Evolutionary conservation across 35 echinoderm and acorn worm species (phyloP).

Genomic region (Hemicentrotus pulcherrimus): DNA sequence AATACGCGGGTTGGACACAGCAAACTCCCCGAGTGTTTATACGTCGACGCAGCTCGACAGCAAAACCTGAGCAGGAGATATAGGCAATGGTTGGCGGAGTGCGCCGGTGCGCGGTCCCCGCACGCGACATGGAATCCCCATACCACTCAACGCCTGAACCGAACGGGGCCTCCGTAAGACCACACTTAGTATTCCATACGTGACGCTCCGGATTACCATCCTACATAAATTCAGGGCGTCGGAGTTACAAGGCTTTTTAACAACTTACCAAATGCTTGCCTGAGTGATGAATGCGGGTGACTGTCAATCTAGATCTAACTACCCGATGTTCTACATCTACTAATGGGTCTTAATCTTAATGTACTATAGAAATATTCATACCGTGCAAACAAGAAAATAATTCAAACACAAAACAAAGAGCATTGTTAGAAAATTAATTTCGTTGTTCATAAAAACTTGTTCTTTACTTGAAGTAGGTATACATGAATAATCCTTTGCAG

Average conservation of each 20-base stretch:
- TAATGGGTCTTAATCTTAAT: conserved; percentile 11
- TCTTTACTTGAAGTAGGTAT: background rate
- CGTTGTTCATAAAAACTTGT: background rate
- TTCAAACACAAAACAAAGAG: background rate
- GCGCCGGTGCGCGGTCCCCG: background rate
- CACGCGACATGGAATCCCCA: background rate
- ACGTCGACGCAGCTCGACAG: background rate
- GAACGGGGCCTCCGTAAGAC: background rate
- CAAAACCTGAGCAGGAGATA: background rate
- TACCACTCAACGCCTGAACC: background rate
- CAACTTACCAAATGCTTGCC: background rate
- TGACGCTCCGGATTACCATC: background rate
- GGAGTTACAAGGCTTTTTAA: conserved; percentile 1
- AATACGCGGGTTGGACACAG: background rate
- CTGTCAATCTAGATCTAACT: conserved; percentile 12
- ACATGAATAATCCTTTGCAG: background rate
- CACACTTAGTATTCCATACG: background rate
- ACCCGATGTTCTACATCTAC: background rate
- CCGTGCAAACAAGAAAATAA: background rate
- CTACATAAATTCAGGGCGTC: background rate
- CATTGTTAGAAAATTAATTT: background rate
- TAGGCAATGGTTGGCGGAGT: background rate
- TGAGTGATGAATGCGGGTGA: background rate
- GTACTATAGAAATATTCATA: conserved; percentile 20
- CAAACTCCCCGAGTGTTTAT: background rate